phyloP scores from a whole-genome alignment of 2,113 vertebrate species.

The Indri indri region DNA sequence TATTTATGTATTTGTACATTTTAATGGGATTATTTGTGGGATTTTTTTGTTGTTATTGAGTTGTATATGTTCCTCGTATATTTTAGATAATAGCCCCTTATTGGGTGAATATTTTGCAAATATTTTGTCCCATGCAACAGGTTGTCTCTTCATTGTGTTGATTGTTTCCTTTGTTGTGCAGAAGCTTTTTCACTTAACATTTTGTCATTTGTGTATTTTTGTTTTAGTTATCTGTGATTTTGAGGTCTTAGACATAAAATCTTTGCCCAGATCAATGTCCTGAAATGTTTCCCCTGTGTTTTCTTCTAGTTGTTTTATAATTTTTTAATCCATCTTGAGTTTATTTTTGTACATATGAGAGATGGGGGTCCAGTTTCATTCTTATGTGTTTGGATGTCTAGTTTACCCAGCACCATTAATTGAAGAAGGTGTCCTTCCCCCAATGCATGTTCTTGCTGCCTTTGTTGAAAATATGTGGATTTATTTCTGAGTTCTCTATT shows the following conservation, averaged over 20 bases:
- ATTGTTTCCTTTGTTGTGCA: neutral
- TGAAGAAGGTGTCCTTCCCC: neutral
- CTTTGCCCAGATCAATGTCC: neutral
- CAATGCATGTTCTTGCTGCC: neutral
- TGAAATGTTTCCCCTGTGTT: neutral
- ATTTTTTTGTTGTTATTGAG: neutral
- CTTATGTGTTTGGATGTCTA: neutral
- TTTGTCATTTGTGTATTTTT: neutral
- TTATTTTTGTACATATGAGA: neutral
- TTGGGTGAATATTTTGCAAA: neutral
- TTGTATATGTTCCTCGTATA: neutral
- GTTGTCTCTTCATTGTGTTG: neutral
- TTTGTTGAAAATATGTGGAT: neutral
- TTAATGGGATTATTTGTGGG: neutral
- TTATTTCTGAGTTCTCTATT: neutral
- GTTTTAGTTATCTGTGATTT: neutral
- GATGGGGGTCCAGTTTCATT: neutral
- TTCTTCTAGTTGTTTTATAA: neutral
- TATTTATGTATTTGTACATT: neutral
- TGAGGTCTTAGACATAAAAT: neutral
- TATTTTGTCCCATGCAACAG: neutral
- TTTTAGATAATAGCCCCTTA: neutral
- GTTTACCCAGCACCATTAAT: neutral
- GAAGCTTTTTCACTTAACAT: neutral
- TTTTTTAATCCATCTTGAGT: neutral